phyloP scores from a whole-genome alignment of 2,888 invertebrate species.

The Volucella zonaria region DNA sequence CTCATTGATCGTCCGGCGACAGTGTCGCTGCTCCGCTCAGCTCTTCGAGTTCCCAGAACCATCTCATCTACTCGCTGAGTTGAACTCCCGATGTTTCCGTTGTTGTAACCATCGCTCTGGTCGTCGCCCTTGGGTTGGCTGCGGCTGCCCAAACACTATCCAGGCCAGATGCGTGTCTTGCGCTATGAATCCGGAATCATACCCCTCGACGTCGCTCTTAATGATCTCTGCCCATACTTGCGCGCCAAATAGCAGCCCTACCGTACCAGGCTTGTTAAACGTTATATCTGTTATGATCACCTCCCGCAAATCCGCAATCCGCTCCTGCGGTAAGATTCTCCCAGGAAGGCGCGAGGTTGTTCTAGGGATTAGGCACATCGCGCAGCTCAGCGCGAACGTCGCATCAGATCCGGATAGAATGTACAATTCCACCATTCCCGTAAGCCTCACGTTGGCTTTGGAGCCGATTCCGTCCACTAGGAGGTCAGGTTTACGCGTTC shows the following conservation, averaged over 20 bases:
- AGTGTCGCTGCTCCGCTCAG: not conserved
- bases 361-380: not conserved
- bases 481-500: not conserved
- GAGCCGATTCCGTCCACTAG: conserved; percentile 13
- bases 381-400: conserved; percentile 2
- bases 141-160: conserved; percentile 13
- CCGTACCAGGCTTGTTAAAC: not conserved
- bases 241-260: conserved; percentile 14
- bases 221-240: conserved; percentile 19
- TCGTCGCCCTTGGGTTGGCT: conserved; percentile 3
- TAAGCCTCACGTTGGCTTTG: conserved; percentile 3
- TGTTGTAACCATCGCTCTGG: not conserved
- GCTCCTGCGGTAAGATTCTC: not conserved
- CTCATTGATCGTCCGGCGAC: conserved; percentile 31
- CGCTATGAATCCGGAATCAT: conserved; percentile 20
- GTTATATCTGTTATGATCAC: not conserved
- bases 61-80: not conserved
- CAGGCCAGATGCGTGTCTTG: conserved; percentile 11
- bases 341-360: not conserved
- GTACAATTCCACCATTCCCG: not conserved
- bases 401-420: conserved; percentile 1
- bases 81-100: not conserved
- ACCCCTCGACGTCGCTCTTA: conserved; percentile 5
- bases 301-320: not conserved
- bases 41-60: conserved; percentile 2